Evolutionary conservation across 2,113 vertebrate species (phyloP).

Genomic region (Microcebus griseorufus): DNA sequence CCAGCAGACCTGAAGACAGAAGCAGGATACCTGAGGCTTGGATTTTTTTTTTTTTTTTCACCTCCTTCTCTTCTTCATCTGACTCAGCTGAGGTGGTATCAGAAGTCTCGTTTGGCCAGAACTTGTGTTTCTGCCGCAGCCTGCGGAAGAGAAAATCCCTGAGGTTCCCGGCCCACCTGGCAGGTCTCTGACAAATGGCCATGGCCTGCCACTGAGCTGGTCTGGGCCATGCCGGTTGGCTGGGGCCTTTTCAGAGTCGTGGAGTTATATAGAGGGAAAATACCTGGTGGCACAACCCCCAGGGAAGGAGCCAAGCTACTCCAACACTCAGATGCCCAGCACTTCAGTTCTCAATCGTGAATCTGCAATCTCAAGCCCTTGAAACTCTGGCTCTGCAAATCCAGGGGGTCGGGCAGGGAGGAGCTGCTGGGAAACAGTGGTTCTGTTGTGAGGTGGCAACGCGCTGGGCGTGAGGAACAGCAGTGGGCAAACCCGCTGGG

Average conservation of each 20-base stretch:
- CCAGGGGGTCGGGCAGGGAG: no score
- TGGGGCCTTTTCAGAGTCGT: neutral
- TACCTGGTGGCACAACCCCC: neutral
- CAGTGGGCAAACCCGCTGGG: neutral
- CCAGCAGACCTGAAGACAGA: slow-evolving; percentile 46
- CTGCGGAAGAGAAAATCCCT: neutral
- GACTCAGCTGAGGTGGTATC: neutral
- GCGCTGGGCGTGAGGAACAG: neutral
- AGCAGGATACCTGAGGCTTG: slow-evolving; percentile 45
- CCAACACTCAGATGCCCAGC: neutral
- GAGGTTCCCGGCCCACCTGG: neutral
- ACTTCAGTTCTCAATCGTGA: neutral
- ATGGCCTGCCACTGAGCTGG: neutral
- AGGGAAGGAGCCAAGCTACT: neutral
- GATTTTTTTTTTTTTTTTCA: neutral
- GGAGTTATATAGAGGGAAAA: neutral
- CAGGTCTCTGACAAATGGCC: neutral
- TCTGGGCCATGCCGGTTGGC: neutral
- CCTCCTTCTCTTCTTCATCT: neutral
- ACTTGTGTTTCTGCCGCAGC: neutral
- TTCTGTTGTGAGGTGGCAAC: neutral
- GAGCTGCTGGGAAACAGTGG: neutral
- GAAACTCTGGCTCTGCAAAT: neutral
- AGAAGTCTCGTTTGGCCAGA: neutral
- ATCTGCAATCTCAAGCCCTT: neutral